A percentile compares a stretch with the other conserved stretches of the same genome.
These are phyloP conservation scores for Philonicus albiceps DNA, from an alignment of 2,888 invertebrate genomes.

Conservation along the genomic window DNA sequence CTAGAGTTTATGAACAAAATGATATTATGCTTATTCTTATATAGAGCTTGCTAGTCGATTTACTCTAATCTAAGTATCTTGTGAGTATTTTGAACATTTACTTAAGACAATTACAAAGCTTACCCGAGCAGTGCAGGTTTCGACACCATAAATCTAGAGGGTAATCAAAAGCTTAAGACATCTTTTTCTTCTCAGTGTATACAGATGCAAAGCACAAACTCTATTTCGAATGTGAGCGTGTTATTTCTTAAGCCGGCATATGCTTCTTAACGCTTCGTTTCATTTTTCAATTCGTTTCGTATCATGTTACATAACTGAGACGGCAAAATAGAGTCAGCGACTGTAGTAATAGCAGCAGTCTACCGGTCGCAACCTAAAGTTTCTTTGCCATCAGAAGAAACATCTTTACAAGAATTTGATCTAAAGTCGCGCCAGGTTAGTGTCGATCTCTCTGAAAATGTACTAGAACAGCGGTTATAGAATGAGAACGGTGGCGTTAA, in stretches of 20 bases:
- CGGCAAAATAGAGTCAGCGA: constrained; percentile 1
- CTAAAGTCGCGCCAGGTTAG: background rate
- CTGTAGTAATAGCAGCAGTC: background rate
- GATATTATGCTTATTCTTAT: too few species aligned
- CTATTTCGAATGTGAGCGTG: background rate
- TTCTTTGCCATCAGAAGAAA: background rate
- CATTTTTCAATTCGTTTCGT: constrained; percentile 21
- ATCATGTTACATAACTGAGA: constrained; percentile 29
- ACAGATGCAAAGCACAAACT: background rate
- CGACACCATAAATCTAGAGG: background rate
- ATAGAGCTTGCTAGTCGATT: background rate
- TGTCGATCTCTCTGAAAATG: background rate
- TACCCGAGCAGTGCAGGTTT: background rate
- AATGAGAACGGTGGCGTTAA: background rate
- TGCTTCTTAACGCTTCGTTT: constrained; percentile 5
- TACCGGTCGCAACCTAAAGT: background rate
- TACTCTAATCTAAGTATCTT: background rate
- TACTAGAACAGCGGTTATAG: background rate
- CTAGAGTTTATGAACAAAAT: too few species aligned
- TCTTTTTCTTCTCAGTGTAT: background rate
- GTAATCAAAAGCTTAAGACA: background rate
- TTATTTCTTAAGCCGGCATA: background rate
- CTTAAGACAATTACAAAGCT: background rate
- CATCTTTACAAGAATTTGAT: background rate
- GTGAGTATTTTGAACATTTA: background rate